These are phyloP conservation scores for Noctua janthe DNA, from an alignment of 2,888 invertebrate species.

Conservation along the genomic window DNA sequence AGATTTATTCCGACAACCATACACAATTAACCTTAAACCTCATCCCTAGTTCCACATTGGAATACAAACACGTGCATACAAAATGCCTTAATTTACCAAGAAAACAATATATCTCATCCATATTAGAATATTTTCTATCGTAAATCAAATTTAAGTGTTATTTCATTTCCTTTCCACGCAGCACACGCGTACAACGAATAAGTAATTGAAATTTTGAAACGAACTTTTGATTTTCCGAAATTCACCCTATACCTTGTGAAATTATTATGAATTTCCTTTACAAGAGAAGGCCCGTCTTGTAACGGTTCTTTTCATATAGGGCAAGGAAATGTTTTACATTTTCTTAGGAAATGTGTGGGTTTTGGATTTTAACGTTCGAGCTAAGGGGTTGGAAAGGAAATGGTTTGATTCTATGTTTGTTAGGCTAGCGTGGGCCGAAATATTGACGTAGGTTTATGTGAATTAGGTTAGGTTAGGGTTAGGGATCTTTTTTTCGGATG, in stretches of 20 bases:
- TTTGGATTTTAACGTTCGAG: slow-evolving; percentile 33
- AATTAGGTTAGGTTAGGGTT: too few relatives aligned
- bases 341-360: slow-evolving; percentile 56
- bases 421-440: neutral
- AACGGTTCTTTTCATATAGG: slow-evolving; percentile 74
- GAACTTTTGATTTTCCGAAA: slow-evolving; percentile 89
- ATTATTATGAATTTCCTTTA: slow-evolving; percentile 88
- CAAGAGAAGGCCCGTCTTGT: slow-evolving; percentile 67
- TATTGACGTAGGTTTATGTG: neutral
- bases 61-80: slow-evolving; percentile 79
- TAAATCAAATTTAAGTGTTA: slow-evolving; percentile 90
- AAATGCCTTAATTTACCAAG: slow-evolving; percentile 83
- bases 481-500: too few relatives aligned
- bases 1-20: slow-evolving; percentile 49
- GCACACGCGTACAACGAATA: slow-evolving; percentile 89
- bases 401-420: neutral
- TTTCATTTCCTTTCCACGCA: slow-evolving; percentile 89
- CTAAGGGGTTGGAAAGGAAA: slow-evolving; percentile 8
- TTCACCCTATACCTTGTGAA: slow-evolving; percentile 83
- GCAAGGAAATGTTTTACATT: slow-evolving; percentile 71
- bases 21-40: slow-evolving; percentile 49
- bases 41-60: slow-evolving; percentile 72
- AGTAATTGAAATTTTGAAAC: slow-evolving; percentile 90
- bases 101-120: slow-evolving; percentile 87
- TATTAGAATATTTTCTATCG: slow-evolving; percentile 87